phyloP scores from a whole-genome alignment of 2,888 invertebrate species.

The Amphipoea oculea region DNA sequence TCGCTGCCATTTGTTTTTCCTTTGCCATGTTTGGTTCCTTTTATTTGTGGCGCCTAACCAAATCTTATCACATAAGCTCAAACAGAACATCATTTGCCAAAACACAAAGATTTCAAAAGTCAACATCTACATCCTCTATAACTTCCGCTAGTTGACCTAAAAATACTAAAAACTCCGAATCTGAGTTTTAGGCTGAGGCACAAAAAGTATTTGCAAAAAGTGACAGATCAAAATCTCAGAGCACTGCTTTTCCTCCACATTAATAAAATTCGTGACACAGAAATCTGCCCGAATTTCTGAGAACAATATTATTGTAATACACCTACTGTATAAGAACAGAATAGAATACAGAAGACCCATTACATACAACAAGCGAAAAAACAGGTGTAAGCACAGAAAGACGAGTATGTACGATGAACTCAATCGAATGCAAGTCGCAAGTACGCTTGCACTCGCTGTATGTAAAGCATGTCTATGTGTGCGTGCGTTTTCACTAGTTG shows the following conservation, averaged over 20 bases:
- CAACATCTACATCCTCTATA: conserved; percentile 41
- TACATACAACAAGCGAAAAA: background rate
- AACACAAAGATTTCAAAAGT: conserved; percentile 4
- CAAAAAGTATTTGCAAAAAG: background rate
- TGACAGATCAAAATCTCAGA: conserved; percentile 6
- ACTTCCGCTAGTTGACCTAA: conserved; percentile 22
- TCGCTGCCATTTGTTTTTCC: background rate
- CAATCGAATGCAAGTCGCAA: background rate
- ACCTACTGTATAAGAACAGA: conserved; percentile 21
- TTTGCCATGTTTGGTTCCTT: background rate
- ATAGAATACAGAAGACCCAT: background rate
- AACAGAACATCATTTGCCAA: conserved; percentile 13
- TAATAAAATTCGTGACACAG: conserved; percentile 24
- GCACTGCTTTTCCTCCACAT: conserved; percentile 1
- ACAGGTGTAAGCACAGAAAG: background rate
- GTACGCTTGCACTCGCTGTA: background rate
- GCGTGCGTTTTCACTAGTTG: background rate
- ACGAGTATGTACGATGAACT: background rate
- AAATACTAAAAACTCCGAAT: background rate
- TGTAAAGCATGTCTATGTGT: background rate
- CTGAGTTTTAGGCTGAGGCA: background rate
- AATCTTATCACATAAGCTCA: conserved; percentile 15
- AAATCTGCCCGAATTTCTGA: conserved; percentile 20
- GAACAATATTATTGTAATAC: conserved; percentile 28
- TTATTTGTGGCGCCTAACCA: conserved; percentile 14